Percentiles rank a stretch among this genome's conserved stretches.
These are phyloP conservation scores for Jacana jacana DNA, from an alignment of 2,113 vertebrate species.

Conservation along the genomic window DNA sequence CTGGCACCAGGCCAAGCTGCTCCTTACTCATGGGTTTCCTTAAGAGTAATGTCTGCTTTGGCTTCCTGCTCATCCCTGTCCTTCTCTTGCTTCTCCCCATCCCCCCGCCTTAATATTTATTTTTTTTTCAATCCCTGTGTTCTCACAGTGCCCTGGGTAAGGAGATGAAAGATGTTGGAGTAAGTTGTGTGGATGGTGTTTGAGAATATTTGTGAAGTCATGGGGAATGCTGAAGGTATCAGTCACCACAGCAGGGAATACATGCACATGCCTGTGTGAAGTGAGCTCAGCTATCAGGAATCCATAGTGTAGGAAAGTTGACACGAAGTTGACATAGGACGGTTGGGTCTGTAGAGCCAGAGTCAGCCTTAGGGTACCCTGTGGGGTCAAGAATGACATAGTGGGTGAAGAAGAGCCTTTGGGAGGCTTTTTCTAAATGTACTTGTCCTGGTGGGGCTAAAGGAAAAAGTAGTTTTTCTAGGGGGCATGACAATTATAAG, in stretches of 20 bases:
- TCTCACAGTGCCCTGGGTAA: neutral
- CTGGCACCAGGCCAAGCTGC: neutral
- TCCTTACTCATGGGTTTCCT: slow-evolving; percentile 47
- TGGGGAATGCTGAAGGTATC: neutral
- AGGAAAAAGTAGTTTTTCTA: neutral
- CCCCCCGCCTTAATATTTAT: too few relatives aligned
- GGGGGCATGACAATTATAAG: neutral
- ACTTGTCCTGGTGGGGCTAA: neutral
- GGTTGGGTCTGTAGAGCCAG: neutral
- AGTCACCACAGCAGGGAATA: neutral
- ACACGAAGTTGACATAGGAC: neutral
- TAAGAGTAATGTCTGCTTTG: slow-evolving; percentile 26
- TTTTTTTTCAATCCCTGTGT: neutral
- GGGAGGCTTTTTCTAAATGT: neutral
- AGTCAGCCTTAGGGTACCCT: neutral
- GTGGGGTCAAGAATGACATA: neutral
- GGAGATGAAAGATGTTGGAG: neutral
- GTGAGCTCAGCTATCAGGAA: slow-evolving; percentile 21
- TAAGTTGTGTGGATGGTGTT: neutral
- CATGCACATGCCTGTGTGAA: neutral
- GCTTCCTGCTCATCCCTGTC: slow-evolving; percentile 25
- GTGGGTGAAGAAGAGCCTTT: neutral
- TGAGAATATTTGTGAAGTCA: neutral
- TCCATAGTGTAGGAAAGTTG: neutral
- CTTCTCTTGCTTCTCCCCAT: neutral